These are phyloP conservation scores for Lomographa bimaculata DNA, from an alignment of 2,888 invertebrate genomes.

Conservation along the genomic window DNA sequence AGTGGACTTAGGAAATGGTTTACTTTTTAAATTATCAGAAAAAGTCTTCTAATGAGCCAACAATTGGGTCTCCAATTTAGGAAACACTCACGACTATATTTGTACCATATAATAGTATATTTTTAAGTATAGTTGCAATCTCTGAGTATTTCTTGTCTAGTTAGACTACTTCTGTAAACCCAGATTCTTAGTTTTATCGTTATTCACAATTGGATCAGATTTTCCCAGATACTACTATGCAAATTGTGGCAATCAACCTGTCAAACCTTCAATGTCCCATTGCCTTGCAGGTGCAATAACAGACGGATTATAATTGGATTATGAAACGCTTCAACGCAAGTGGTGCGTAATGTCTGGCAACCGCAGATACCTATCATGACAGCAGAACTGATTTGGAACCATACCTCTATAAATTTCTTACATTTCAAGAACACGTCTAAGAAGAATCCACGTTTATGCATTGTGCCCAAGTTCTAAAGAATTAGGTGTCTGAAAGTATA, in stretches of 20 bases:
- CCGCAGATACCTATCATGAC: constrained; percentile 18
- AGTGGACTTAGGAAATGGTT: constrained; percentile 32
- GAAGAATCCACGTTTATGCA: too few relatives aligned
- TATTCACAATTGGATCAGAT: constrained; percentile 13
- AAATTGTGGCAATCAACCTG: constrained; percentile 29
- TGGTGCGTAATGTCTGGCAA: constrained; percentile 62
- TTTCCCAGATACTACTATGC: constrained; percentile 22
- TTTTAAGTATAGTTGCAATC: too few relatives aligned
- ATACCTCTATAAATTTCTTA: constrained; percentile 5
- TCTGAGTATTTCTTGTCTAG: too few relatives aligned
- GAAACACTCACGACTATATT: too few relatives aligned
- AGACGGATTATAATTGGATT: constrained; percentile 61
- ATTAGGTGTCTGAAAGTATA: too few relatives aligned
- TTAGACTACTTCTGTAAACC: too few relatives aligned
- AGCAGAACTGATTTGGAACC: neutral
- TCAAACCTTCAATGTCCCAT: constrained; percentile 29
- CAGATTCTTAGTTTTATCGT: too few relatives aligned
- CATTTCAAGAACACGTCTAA: too few relatives aligned
- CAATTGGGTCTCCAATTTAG: constrained; percentile 31
- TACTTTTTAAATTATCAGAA: constrained; percentile 39
- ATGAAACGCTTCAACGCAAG: constrained; percentile 55
- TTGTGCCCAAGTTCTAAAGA: too few relatives aligned
- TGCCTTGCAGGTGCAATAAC: constrained; percentile 42
- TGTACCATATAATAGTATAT: too few relatives aligned
- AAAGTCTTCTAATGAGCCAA: constrained; percentile 40